A percentile compares a stretch with the other conserved stretches of the same genome.
Evolutionary conservation across 2,113 vertebrate species (phyloP).

Genomic region (Oncorhynchus clarkii): DNA sequence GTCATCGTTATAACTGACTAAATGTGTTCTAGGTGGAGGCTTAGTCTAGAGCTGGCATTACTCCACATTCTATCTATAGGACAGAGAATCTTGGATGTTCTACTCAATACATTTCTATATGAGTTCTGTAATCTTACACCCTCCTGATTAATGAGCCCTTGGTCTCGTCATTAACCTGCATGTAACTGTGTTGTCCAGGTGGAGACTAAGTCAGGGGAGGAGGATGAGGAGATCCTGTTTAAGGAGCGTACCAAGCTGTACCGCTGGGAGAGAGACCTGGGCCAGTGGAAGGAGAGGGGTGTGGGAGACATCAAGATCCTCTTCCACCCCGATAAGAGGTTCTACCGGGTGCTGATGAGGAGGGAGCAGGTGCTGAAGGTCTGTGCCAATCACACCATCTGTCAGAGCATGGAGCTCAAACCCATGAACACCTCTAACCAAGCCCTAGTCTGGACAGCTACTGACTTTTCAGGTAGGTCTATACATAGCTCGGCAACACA

Average conservation of each 20-base stretch:
- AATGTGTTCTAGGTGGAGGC: too few relatives aligned
- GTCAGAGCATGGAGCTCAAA: conserved; percentile 84
- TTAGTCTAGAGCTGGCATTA: too few relatives aligned
- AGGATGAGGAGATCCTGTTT: conserved; percentile 95
- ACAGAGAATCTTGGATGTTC: not conserved
- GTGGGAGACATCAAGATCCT: conserved; percentile 96
- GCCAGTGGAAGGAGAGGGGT: conserved; percentile 95
- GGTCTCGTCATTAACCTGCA: not conserved
- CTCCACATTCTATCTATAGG: not conserved
- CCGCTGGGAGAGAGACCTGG: conserved; percentile 86
- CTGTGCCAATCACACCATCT: conserved; percentile 94
- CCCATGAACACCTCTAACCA: conserved; percentile 86
- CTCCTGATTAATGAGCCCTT: not conserved
- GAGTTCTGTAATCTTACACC: not conserved
- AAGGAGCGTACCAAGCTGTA: conserved; percentile 93
- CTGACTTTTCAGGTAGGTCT: conserved; percentile 86
- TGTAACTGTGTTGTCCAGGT: conserved; percentile 70
- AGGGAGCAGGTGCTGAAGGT: conserved; percentile 95
- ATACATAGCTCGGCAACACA: not conserved
- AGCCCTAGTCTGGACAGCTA: conserved; percentile 90
- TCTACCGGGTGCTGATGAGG: conserved; percentile 91
- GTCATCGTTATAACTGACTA: too few relatives aligned
- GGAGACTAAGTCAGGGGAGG: conserved; percentile 95
- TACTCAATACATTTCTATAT: not conserved
- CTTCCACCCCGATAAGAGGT: conserved; percentile 85